phyloP scores from a whole-genome alignment of 2,888 invertebrate genomes.

The Eudasyphora cyanicolor region DNA sequence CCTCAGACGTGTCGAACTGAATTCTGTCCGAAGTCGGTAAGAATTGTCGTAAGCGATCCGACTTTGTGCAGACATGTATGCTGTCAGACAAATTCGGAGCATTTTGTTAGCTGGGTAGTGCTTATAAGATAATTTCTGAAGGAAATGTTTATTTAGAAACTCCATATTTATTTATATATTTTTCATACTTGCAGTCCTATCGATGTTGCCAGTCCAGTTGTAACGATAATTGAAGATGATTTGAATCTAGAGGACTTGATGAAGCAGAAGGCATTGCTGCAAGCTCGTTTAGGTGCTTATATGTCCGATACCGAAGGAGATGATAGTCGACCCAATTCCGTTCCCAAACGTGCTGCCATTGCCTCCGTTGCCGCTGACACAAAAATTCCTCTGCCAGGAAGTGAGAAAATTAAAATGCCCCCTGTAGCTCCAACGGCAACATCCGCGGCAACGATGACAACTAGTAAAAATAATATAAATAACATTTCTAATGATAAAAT shows the following conservation, averaged over 20 bases:
- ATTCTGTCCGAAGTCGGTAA: too few relatives aligned
- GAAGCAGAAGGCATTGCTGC: slow-evolving; percentile 92
- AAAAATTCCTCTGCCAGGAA: slow-evolving; percentile 37
- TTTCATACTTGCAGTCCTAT: slow-evolving; percentile 77
- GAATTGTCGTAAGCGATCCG: too few relatives aligned
- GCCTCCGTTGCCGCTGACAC: slow-evolving; percentile 9
- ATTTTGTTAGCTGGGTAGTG: too few relatives aligned
- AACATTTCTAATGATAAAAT: slow-evolving; percentile 77
- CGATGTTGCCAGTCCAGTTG: slow-evolving; percentile 87
- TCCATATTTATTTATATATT: slow-evolving; percentile 1
- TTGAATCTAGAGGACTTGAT: slow-evolving; percentile 93
- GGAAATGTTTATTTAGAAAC: not conserved
- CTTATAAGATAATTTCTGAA: too few relatives aligned
- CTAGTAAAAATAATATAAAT: slow-evolving; percentile 79
- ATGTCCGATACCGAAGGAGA: slow-evolving; percentile 86
- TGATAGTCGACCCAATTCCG: slow-evolving; percentile 75
- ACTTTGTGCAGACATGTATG: too few relatives aligned
- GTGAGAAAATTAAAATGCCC: slow-evolving; percentile 41
- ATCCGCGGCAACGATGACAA: slow-evolving; percentile 68
- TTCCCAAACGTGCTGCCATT: slow-evolving; percentile 48
- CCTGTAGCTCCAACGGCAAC: slow-evolving; percentile 13
- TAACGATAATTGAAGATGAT: slow-evolving; percentile 90
- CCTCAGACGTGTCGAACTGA: too few relatives aligned
- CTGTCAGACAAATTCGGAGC: too few relatives aligned
- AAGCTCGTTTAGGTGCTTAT: slow-evolving; percentile 89